Percentiles rank a stretch among this genome's conserved stretches.
Evolutionary conservation across 2,113 vertebrate genomes (phyloP).

Genomic region (Trogon surrucura): DNA sequence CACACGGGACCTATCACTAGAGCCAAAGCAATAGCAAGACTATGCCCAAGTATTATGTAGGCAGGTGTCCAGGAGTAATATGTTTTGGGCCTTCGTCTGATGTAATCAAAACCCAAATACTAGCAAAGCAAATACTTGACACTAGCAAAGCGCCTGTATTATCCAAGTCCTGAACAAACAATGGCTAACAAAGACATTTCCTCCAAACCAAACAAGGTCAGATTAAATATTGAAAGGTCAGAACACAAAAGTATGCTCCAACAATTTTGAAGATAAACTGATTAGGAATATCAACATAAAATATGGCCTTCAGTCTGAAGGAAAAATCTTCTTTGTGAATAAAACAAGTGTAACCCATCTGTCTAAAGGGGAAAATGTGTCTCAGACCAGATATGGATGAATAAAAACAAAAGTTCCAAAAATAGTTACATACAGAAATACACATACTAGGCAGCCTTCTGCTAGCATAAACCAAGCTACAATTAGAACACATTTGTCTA

Average conservation of each 20-base stretch:
- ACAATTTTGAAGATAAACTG: background rate
- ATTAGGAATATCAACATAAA: background rate
- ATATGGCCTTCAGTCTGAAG: background rate
- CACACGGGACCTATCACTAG: too few species aligned
- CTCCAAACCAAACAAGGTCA: background rate
- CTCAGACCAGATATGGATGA: background rate
- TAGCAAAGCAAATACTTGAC: conserved; percentile 11
- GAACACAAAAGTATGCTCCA: background rate
- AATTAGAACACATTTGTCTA: background rate
- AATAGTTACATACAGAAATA: background rate
- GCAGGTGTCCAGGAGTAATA: background rate
- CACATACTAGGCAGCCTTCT: background rate
- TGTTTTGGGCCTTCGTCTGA: background rate
- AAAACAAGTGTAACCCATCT: background rate
- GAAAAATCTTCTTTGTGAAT: background rate
- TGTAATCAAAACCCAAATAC: background rate
- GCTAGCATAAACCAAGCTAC: background rate
- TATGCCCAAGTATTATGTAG: background rate
- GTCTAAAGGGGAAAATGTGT: background rate
- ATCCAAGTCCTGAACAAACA: background rate
- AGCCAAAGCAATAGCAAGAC: background rate
- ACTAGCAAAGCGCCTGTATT: background rate
- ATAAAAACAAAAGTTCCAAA: background rate
- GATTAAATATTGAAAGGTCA: background rate
- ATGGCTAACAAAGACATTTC: background rate